Evolutionary conservation across 1,140 invertebrate genomes (phyloP).

Genomic region (Sinonovacula constricta): DNA sequence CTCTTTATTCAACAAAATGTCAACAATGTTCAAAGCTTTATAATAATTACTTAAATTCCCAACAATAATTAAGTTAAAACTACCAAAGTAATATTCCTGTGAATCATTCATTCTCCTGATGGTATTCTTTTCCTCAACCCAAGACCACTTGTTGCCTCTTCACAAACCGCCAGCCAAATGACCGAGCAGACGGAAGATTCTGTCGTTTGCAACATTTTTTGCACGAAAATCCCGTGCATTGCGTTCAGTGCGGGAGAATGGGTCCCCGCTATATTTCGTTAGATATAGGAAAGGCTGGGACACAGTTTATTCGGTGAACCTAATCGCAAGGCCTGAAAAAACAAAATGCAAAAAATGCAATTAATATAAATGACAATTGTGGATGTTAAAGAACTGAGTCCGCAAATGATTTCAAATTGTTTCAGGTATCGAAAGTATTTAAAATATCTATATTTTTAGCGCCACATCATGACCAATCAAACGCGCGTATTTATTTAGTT

Average conservation of each 20-base stretch:
- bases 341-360: background rate
- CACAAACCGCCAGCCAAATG: background rate
- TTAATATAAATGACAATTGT: too few relatives aligned
- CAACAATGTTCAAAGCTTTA: too few relatives aligned
- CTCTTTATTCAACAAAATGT: too few relatives aligned
- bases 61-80: background rate
- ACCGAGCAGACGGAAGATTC: background rate
- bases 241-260: background rate
- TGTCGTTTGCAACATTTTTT: background rate
- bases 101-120: constrained; percentile 28
- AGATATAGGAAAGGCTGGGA: background rate
- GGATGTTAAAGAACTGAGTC: background rate
- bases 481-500: background rate
- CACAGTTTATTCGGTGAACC: background rate
- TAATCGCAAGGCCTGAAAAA: background rate
- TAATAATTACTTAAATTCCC: too few relatives aligned
- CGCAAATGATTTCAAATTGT: background rate
- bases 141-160: background rate
- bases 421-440: too few relatives aligned
- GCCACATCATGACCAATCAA: constrained; percentile 6
- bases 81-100: constrained; percentile 61
- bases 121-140: background rate
- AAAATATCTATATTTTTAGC: background rate
- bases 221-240: constrained; percentile 17
- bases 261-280: background rate